A percentile compares a stretch with the other conserved stretches of the same genome.
These are phyloP conservation scores for Halcyon badia DNA, from an alignment of 2,797 vertebrate genomes.

Conservation along the genomic window DNA sequence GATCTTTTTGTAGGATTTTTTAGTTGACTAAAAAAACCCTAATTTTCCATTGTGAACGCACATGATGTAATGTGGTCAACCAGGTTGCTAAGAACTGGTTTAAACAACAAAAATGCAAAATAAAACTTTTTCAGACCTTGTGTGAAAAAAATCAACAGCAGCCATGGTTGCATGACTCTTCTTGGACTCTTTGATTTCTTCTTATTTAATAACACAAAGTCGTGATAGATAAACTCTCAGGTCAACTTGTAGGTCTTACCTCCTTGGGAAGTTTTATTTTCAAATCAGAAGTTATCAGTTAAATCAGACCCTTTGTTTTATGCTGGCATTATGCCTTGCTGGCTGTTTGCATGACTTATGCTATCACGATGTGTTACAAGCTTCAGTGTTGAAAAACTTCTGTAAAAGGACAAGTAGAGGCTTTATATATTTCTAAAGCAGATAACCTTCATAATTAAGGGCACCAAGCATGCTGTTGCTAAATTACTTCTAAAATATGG, in stretches of 20 bases:
- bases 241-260: background rate
- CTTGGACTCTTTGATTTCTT: background rate
- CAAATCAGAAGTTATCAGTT: slow-evolving; percentile 16
- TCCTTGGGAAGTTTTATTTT: background rate
- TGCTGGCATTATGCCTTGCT: background rate
- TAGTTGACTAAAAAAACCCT: background rate
- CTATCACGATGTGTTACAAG: background rate
- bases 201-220: background rate
- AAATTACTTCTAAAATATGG: slow-evolving; percentile 62
- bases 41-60: background rate
- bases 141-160: background rate
- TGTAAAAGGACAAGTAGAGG: slow-evolving; percentile 13
- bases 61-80: background rate
- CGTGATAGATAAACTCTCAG: background rate
- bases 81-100: background rate
- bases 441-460: slow-evolving; percentile 66
- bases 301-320: background rate
- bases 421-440: slow-evolving; percentile 23
- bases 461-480: slow-evolving; percentile 32
- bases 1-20: background rate
- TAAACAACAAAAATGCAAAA: background rate
- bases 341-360: background rate
- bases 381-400: slow-evolving; percentile 22
- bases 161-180: background rate
- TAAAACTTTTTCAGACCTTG: background rate